phyloP scores from a whole-genome alignment of 2,888 invertebrate species.

The Trichacis sp. region DNA sequence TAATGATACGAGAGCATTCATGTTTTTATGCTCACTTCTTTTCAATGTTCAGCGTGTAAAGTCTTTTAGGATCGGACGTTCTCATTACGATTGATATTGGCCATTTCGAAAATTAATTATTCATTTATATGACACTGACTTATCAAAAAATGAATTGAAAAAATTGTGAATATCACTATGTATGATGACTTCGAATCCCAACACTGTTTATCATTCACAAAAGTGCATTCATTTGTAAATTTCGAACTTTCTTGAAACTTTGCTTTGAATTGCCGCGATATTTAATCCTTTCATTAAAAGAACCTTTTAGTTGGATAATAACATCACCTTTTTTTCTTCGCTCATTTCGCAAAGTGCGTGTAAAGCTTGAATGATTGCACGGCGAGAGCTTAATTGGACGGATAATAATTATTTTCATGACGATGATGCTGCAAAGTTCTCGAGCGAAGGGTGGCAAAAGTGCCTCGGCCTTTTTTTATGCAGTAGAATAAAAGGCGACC shows the following conservation, averaged over 20 bases:
- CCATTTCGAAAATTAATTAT: no score
- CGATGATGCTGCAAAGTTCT: conserved; percentile 6
- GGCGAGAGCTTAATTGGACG: neutral
- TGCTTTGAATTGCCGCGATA: neutral
- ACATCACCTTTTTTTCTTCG: neutral
- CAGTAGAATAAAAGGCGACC: conserved; percentile 33
- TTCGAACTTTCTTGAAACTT: neutral
- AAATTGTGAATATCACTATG: no score
- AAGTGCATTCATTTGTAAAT: no score
- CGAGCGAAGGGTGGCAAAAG: conserved; percentile 7
- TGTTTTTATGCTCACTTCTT: no score
- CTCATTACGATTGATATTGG: no score
- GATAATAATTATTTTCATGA: conserved; percentile 3
- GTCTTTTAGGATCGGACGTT: no score
- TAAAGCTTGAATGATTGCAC: neutral
- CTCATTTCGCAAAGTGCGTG: neutral
- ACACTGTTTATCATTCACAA: no score
- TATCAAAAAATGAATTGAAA: no score
- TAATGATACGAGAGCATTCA: no score
- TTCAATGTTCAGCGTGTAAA: neutral
- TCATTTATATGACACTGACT: no score
- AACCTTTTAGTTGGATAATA: neutral
- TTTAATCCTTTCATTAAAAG: neutral
- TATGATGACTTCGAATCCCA: no score
- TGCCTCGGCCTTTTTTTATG: conserved; percentile 27